These are phyloP conservation scores for Eulemur rufifrons DNA, from an alignment of 2,113 vertebrate species.

Conservation along the genomic window DNA sequence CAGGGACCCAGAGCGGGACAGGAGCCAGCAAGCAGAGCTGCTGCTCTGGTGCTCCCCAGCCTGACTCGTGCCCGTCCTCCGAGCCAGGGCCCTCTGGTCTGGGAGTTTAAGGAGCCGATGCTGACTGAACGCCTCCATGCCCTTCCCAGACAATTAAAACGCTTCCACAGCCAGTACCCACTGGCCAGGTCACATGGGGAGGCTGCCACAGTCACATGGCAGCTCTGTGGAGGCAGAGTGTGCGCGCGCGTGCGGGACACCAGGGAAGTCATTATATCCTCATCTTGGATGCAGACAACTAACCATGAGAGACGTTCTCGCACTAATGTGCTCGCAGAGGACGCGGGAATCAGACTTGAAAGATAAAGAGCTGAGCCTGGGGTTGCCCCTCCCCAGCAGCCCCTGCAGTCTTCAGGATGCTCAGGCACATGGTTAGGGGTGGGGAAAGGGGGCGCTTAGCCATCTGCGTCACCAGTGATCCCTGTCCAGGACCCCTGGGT, in stretches of 20 bases:
- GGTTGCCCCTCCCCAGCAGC: not conserved
- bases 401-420: not conserved
- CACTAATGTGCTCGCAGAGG: not conserved
- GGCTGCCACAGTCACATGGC: not conserved
- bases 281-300: constrained; percentile 18
- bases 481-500: constrained; percentile 9
- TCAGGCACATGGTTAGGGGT: not conserved
- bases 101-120: not conserved
- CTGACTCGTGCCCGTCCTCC: not conserved
- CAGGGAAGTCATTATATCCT: constrained; percentile 45
- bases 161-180: not conserved
- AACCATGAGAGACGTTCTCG: not conserved
- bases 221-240: not conserved
- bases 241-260: not conserved
- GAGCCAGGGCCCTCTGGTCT: not conserved
- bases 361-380: not conserved
- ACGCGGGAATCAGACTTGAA: constrained; percentile 19
- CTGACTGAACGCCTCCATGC: not conserved
- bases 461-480: not conserved
- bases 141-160: not conserved
- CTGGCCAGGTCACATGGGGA: not conserved
- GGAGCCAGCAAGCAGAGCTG: not conserved
- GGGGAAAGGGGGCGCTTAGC: not conserved
- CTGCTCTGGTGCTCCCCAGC: too few relatives aligned
- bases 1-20: not conserved